A percentile compares a stretch with the other conserved stretches of the same genome.
Evolutionary conservation across 30 jellyfish, hydroid and myxozoan genomes (phyloP).

Genomic region (Hydractinia symbiolongicarpus): DNA sequence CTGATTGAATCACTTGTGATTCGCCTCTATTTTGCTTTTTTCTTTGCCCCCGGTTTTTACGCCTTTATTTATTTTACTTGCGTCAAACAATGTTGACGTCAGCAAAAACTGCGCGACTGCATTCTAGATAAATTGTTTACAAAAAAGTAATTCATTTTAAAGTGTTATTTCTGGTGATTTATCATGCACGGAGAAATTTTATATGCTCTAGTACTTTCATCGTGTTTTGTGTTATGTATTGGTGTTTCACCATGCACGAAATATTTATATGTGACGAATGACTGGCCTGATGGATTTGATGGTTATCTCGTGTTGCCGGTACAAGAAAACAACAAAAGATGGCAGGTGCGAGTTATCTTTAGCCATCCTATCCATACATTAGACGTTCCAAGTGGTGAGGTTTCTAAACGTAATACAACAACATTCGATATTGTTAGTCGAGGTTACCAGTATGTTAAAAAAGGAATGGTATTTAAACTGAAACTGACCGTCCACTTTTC

Average conservation of each 20-base stretch:
- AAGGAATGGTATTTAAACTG: background rate
- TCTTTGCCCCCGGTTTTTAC: no score
- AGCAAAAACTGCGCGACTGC: no score
- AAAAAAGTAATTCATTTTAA: no score
- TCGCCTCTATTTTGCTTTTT: no score
- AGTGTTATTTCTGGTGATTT: no score
- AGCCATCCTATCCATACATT: background rate
- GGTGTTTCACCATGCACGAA: background rate
- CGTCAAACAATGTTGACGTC: no score
- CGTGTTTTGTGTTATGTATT: background rate
- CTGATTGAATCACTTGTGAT: no score
- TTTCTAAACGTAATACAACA: background rate
- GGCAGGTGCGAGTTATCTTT: background rate
- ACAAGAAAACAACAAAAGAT: background rate
- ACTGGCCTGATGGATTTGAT: background rate
- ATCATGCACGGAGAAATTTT: no score
- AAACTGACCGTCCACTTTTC: background rate
- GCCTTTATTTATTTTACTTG: no score
- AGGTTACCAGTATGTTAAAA: background rate
- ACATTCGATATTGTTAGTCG: no score
- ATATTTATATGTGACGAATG: background rate
- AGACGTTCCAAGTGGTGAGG: background rate
- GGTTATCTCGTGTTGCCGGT: constrained; percentile 7
- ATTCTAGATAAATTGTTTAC: no score
- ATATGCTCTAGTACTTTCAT: no score